Conservation (phyloP, 2,113 vertebrate species). For the Phaethon lepturus region DNA sequence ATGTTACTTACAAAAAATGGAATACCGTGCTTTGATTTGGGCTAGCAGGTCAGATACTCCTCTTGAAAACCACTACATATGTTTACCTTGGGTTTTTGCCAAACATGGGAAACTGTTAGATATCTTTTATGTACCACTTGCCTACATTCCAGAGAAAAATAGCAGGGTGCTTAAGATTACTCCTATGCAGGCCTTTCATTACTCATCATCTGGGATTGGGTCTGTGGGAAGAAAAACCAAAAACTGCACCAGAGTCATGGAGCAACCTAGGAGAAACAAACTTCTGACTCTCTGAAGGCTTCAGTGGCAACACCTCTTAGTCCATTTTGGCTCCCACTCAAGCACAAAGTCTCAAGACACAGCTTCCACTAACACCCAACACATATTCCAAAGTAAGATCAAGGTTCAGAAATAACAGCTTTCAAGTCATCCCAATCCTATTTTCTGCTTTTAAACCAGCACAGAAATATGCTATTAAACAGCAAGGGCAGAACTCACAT, state of each 20-base stretch:
- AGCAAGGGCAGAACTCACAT: not conserved
- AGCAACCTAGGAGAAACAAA: not conserved
- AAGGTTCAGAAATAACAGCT: not conserved
- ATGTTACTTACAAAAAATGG: constrained; percentile 45
- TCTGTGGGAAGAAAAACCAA: not conserved
- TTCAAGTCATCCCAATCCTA: not conserved
- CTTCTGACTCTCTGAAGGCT: not conserved
- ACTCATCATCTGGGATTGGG: not conserved
- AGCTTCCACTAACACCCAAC: fast-evolving
- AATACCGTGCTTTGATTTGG: constrained; percentile 53
- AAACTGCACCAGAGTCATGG: not conserved
- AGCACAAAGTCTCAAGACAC: not conserved
- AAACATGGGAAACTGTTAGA: constrained; percentile 60
- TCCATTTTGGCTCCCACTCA: not conserved
- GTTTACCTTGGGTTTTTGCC: constrained; percentile 63
- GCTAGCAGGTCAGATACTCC: constrained; percentile 52
- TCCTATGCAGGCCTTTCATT: not conserved
- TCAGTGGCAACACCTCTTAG: not conserved
- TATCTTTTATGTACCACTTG: constrained; percentile 36
- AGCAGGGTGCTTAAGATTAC: constrained; percentile 29
- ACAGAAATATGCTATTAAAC: fast-evolving
- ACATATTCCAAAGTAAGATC: not conserved
- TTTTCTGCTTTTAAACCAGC: not conserved
- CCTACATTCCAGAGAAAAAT: constrained; percentile 13
- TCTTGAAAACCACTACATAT: constrained; percentile 61